phyloP scores from a whole-genome alignment of 2,888 invertebrate genomes.

The Zaprionus bogoriensis region DNA sequence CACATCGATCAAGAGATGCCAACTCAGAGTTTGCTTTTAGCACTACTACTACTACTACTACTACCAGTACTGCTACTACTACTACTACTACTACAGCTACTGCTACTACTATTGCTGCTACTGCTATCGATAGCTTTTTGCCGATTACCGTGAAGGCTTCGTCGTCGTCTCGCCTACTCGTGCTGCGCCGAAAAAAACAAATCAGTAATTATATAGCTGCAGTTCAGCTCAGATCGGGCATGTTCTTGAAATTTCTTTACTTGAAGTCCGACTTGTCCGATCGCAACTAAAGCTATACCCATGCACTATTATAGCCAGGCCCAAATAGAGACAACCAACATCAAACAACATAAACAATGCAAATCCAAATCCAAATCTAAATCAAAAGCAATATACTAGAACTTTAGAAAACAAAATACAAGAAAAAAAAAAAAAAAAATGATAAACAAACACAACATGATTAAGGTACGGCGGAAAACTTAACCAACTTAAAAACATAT shows the following conservation, averaged over 20 bases:
- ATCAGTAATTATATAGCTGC: no score
- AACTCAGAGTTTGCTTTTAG: slow-evolving; percentile 45
- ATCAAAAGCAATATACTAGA: neutral
- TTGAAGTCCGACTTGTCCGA: slow-evolving; percentile 2
- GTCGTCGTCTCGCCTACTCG: slow-evolving; percentile 26
- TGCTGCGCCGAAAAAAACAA: no score
- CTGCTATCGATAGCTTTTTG: slow-evolving; percentile 18
- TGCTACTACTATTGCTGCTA: slow-evolving; percentile 7
- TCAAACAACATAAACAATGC: no score
- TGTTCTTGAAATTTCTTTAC: no score
- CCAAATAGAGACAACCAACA: neutral
- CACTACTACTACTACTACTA: slow-evolving; percentile 33
- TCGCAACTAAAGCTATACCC: no score
- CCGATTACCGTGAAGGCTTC: slow-evolving; percentile 38
- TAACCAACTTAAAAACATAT: slow-evolving; percentile 74
- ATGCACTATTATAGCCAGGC: neutral
- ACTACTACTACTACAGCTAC: slow-evolving; percentile 34
- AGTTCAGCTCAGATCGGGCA: no score
- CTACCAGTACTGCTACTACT: slow-evolving; percentile 24
- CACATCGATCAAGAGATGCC: slow-evolving; percentile 64
- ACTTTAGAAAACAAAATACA: neutral
- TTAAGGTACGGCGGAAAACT: slow-evolving; percentile 68
- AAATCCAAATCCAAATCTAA: no score
- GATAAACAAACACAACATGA: slow-evolving; percentile 35
- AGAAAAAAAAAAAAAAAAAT: slow-evolving; percentile 2